Conservation (phyloP, 2,113 vertebrate species). For the Elgaria multicarinata region DNA sequence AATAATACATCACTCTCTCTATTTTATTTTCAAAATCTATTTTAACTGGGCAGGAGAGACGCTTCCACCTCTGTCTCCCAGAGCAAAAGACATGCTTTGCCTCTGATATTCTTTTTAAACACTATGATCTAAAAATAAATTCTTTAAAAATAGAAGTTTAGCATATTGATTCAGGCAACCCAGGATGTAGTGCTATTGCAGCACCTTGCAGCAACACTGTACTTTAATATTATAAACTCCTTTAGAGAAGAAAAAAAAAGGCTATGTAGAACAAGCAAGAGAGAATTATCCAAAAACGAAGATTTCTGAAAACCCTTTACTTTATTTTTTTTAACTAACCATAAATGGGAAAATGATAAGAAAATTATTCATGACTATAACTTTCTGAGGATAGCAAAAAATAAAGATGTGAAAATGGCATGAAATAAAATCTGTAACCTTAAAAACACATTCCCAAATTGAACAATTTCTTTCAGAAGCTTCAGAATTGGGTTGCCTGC, state of each 20-base stretch:
- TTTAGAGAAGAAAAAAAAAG: conserved; percentile 53
- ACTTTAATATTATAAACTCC: conserved; percentile 64
- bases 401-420: conserved; percentile 28
- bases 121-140: conserved; percentile 77
- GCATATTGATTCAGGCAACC: conserved; percentile 76
- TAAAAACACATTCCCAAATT: conserved; percentile 50
- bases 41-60: conserved; percentile 66
- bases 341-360: conserved; percentile 24
- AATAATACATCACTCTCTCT: conserved; percentile 14
- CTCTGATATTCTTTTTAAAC: conserved; percentile 65
- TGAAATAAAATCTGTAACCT: conserved; percentile 43
- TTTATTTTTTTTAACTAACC: conserved; percentile 9
- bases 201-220: conserved; percentile 75
- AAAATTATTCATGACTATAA: conserved; percentile 18
- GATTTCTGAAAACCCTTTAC: conserved; percentile 16
- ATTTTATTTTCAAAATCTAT: conserved; percentile 55
- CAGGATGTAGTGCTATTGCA: conserved; percentile 71
- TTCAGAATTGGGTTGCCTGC: not conserved
- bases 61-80: conserved; percentile 55
- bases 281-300: conserved; percentile 50
- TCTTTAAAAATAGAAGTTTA: conserved; percentile 75
- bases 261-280: conserved; percentile 53
- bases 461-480: conserved; percentile 52
- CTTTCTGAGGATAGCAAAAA: conserved; percentile 13
- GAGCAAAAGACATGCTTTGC: conserved; percentile 64